phyloP scores from a whole-genome alignment of 1,140 invertebrate species.

The Saccostrea cuccullata region DNA sequence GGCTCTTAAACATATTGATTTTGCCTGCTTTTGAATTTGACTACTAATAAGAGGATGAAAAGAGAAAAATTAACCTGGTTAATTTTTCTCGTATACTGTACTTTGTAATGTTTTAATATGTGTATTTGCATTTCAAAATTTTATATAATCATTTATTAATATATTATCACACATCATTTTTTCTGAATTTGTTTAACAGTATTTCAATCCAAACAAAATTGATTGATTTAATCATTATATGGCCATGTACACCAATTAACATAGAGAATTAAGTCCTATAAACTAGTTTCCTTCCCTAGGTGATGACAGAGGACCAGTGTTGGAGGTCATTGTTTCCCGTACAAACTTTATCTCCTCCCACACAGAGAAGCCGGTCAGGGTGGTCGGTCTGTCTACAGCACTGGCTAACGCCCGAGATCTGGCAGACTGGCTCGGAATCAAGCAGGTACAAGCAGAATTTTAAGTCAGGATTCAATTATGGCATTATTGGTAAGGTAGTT shows the following conservation, averaged over 20 bases:
- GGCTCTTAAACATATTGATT: too few relatives aligned
- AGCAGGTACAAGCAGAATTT: constrained; percentile 77
- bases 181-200: too few relatives aligned
- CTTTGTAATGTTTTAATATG: too few relatives aligned
- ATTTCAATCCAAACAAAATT: too few relatives aligned
- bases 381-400: constrained; percentile 97
- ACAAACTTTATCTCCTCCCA: constrained; percentile 96
- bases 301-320: constrained; percentile 84
- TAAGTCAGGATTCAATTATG: too few relatives aligned
- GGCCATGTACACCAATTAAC: background rate
- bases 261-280: background rate
- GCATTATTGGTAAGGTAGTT: too few relatives aligned
- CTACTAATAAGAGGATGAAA: too few relatives aligned
- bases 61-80: too few relatives aligned
- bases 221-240: background rate
- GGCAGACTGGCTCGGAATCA: constrained; percentile 96
- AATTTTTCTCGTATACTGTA: too few relatives aligned
- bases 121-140: background rate
- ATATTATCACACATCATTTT: background rate
- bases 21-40: too few relatives aligned
- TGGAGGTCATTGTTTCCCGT: constrained; percentile 85
- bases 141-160: background rate
- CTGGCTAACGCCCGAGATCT: constrained; percentile 98
- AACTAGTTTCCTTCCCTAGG: constrained; percentile 71
- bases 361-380: constrained; percentile 86